Evolutionary conservation across 2,888 invertebrate genomes (phyloP), one percentile per base, ranked within the genome.

Genomic region (Masnerella sp.): DNA sequence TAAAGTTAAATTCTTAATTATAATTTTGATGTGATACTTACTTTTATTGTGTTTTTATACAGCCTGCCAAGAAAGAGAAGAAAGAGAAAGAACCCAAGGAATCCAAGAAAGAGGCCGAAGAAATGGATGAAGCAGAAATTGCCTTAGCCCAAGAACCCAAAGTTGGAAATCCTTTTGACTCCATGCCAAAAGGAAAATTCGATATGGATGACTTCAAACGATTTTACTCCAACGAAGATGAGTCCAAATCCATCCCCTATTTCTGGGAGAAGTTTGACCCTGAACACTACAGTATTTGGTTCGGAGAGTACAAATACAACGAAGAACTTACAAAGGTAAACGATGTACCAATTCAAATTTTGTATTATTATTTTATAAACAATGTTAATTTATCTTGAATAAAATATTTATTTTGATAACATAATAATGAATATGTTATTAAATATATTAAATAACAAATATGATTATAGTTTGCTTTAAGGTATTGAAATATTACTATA

Each of bases 181-280:
- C 90, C 12, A 89, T 98, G 89, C 97, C 98, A 54, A 96, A 96
- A 89, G 96, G 95, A 64, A 94, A 93, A 7, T 99, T 98, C 88
- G 93, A 94, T 85, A 93, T 99, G 91, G 99, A 99, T 81, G 97
- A 97, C 85, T 99, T 96, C 90, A 99, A 99, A 89, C 93, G 98
- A 76, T 93, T 91, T 82, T 99, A 99, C 89, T 98, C 98, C 58
- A 99, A 99, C 85, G 96, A 99, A 88, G 96, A 96, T 22, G 97
- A 96, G 85, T 89, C 92, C 5, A 94, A 94, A 85, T 98, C 99
- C 64, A 93, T 99, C 85, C 97, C 98, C 0, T 98, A 96, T 88
- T 99, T 99, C 91, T 99, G 97, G 95, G 93, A 97, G 86, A 96
- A 99, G 88, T 99, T 99, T 86, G 99, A 99, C 88, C 91, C 95